Evolutionary conservation across 2,888 invertebrate genomes (phyloP).

Genomic region (Drosophila austrosaltans): DNA sequence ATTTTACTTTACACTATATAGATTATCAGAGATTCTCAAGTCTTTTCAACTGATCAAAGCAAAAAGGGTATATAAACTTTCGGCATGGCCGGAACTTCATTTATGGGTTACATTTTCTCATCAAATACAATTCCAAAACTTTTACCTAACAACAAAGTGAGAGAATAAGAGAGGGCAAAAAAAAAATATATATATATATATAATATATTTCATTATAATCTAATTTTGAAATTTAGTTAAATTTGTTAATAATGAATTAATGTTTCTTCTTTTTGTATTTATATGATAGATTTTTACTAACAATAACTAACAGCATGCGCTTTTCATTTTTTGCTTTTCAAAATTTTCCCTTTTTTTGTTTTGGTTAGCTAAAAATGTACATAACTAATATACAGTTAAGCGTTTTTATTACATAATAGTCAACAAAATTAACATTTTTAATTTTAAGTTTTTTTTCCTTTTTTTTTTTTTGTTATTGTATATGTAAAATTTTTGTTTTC

Average conservation of each 20-base stretch:
- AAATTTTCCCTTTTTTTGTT: constrained; percentile 30
- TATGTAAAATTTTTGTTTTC: constrained; percentile 16
- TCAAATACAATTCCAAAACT: not conserved
- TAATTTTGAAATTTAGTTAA: constrained; percentile 49
- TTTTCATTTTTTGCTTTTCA: constrained; percentile 18
- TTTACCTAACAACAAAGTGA: not conserved
- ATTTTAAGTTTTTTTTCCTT: constrained; percentile 31
- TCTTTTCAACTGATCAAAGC: not conserved
- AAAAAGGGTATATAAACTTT: not conserved
- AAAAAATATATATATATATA: not conserved
- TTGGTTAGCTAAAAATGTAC: constrained; percentile 62
- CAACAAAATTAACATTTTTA: constrained; percentile 76
- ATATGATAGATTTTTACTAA: constrained; percentile 68
- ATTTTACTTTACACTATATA: not conserved
- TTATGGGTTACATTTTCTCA: not conserved
- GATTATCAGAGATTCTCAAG: no score
- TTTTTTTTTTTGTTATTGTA: constrained; percentile 34
- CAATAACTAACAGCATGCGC: constrained; percentile 74
- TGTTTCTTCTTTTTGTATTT: constrained; percentile 14
- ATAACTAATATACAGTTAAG: constrained; percentile 78
- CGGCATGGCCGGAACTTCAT: not conserved
- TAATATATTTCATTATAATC: constrained; percentile 10
- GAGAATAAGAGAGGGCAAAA: not conserved
- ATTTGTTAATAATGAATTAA: constrained; percentile 37
- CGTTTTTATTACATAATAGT: constrained; percentile 76